Percentiles rank a stretch among this genome's conserved stretches.
phyloP scores from a whole-genome alignment of 2,113 vertebrate genomes.

The Phaethornis superciliosus region DNA sequence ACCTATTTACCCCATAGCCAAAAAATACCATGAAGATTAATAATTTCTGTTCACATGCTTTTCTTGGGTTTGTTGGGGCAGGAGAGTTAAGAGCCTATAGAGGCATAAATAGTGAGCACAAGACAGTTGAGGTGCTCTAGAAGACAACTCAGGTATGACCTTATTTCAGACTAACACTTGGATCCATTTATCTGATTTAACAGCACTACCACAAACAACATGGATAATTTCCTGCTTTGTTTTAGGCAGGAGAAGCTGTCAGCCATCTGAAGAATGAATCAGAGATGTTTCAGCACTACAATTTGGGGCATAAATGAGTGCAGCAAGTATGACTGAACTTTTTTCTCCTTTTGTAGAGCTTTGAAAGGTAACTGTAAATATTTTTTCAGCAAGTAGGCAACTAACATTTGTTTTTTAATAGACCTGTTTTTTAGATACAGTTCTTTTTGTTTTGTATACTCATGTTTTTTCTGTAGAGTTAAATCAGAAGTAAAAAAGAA shows the following conservation, averaged over 20 bases:
- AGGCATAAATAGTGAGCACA: background rate
- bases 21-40: background rate
- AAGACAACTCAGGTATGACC: background rate
- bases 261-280: background rate
- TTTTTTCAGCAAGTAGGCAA: background rate
- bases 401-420: background rate
- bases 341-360: background rate
- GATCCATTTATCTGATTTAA: slow-evolving; percentile 20
- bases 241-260: slow-evolving; percentile 19
- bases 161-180: background rate
- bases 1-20: background rate
- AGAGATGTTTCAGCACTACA: background rate
- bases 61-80: background rate
- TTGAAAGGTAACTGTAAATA: background rate
- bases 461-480: background rate
- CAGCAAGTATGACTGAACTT: background rate
- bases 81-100: background rate
- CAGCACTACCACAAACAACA: background rate
- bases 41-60: background rate
- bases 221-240: slow-evolving; percentile 32
- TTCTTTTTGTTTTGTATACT: background rate
- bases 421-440: background rate
- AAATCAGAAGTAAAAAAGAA: background rate
- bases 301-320: background rate
- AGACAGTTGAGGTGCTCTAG: background rate